Evolutionary conservation across 2,888 invertebrate genomes (phyloP).

Genomic region (Prosapia bicincta): DNA sequence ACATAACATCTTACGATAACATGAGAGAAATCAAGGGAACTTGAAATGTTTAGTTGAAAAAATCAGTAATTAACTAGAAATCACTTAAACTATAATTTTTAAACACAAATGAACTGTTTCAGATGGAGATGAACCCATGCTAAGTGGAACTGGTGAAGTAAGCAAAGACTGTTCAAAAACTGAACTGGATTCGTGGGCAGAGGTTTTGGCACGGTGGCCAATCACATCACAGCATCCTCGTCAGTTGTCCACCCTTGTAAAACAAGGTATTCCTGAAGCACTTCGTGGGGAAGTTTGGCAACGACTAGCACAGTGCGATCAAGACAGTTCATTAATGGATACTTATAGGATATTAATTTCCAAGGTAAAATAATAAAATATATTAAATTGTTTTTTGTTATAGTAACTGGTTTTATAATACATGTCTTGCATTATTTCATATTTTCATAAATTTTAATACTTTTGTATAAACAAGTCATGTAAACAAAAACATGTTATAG

Average conservation of each 20-base stretch:
- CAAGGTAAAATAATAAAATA: conserved; percentile 58
- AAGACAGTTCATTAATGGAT: conserved; percentile 82
- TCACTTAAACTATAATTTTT: too few relatives aligned
- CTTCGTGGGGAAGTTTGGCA: conserved; percentile 98
- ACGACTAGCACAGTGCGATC: conserved; percentile 82
- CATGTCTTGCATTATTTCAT: too few relatives aligned
- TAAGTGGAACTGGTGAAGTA: conserved; percentile 97
- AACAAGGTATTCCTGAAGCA: conserved; percentile 91
- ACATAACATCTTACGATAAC: too few relatives aligned
- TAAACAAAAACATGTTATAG: too few relatives aligned
- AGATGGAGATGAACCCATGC: conserved; percentile 90
- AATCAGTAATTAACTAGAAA: too few relatives aligned
- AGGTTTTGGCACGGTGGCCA: conserved; percentile 74
- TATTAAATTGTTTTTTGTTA: background rate
- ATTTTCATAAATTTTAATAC: too few relatives aligned
- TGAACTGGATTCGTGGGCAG: conserved; percentile 90
- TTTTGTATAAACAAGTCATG: too few relatives aligned
- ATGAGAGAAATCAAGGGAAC: too few relatives aligned
- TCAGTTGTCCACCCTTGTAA: conserved; percentile 73
- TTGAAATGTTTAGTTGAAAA: too few relatives aligned
- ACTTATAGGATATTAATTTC: conserved; percentile 89
- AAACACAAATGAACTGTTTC: conserved; percentile 26
- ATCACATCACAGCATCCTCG: conserved; percentile 64
- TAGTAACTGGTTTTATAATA: too few relatives aligned
- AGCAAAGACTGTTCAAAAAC: conserved; percentile 95